A percentile compares a stretch with the other conserved stretches of the same genome.
Conservation (phyloP, 2,113 vertebrate genomes). For the Fregetta grallaria region DNA sequence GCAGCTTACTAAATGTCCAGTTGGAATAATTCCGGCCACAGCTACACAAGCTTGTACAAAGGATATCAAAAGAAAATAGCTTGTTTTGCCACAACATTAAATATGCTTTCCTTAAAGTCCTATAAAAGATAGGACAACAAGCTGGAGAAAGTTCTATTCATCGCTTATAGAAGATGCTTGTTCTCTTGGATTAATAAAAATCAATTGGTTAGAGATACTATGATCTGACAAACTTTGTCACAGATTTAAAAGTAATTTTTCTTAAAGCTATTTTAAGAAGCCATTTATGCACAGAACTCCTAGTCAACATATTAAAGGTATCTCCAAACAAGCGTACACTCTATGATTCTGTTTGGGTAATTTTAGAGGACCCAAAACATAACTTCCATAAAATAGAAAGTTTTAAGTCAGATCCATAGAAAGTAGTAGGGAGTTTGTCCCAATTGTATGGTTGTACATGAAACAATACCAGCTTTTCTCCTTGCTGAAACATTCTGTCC, state of each 20-base stretch:
- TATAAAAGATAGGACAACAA: background rate
- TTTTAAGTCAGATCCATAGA: background rate
- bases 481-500: background rate
- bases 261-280: background rate
- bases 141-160: background rate
- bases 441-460: fast-evolving
- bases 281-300: background rate
- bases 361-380: background rate
- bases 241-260: background rate
- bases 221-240: background rate
- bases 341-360: background rate
- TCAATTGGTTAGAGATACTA: background rate
- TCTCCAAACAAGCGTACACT: background rate
- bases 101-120: background rate
- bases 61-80: background rate
- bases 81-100: background rate
- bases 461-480: background rate
- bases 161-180: background rate
- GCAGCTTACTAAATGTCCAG: background rate
- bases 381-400: background rate
- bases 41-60: background rate
- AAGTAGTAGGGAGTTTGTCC: background rate
- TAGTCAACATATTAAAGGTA: background rate
- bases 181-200: background rate
- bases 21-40: background rate